These are phyloP conservation scores for Rhinogobio ventralis DNA, from an alignment of 2,797 vertebrate genomes.

Conservation along the genomic window DNA sequence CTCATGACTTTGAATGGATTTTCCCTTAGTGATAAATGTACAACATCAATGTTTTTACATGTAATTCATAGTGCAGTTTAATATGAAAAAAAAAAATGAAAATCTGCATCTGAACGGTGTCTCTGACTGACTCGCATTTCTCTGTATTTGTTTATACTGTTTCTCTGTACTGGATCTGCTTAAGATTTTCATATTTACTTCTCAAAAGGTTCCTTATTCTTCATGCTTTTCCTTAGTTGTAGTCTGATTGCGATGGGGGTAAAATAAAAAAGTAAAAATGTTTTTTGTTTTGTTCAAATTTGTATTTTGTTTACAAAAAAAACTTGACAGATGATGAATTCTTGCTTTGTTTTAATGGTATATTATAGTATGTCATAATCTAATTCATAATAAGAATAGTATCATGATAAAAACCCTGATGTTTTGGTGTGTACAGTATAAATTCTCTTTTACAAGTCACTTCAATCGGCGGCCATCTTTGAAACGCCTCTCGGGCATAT, in stretches of 20 bases:
- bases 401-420: neutral
- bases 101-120: neutral
- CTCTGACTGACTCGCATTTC: neutral
- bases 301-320: neutral
- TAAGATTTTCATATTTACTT: neutral
- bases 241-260: neutral
- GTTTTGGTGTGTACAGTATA: neutral
- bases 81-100: neutral
- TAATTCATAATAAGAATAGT: neutral
- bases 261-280: neutral
- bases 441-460: too few relatives aligned
- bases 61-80: neutral
- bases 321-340: too few relatives aligned
- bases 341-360: neutral
- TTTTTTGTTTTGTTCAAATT: too few relatives aligned
- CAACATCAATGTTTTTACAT: neutral
- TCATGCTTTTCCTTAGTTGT: neutral
- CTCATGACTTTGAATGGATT: slow-evolving; percentile 77
- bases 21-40: slow-evolving; percentile 15
- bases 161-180: neutral
- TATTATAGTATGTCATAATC: neutral
- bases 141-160: neutral
- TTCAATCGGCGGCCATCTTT: too few relatives aligned
- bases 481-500: too few relatives aligned
- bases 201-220: neutral